phyloP scores from a whole-genome alignment of 1,140 invertebrate species.

The Drosophila littoralis region DNA sequence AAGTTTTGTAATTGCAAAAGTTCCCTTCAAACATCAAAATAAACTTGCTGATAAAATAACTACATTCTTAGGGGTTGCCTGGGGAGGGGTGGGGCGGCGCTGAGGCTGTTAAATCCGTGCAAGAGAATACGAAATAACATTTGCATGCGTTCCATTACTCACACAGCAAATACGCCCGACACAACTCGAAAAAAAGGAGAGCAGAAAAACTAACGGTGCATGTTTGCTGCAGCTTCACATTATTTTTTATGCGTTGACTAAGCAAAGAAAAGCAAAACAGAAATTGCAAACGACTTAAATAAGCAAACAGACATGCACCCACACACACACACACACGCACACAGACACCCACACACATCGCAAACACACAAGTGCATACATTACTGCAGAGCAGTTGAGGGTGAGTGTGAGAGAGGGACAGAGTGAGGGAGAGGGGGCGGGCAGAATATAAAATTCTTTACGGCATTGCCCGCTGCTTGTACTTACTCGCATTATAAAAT shows the following conservation, averaged over 20 bases:
- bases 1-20: conserved; percentile 77
- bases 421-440: background rate
- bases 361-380: conserved; percentile 21
- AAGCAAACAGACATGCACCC: conserved; percentile 62
- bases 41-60: conserved; percentile 52
- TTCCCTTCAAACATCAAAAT: conserved; percentile 56
- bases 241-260: conserved; percentile 78
- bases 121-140: conserved; percentile 40
- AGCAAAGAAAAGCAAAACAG: conserved; percentile 76
- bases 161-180: conserved; percentile 20
- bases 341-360: conserved; percentile 13
- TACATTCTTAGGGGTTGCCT: background rate
- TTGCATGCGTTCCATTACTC: conserved; percentile 43
- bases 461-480: conserved; percentile 24
- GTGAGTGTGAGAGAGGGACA: conserved; percentile 3
- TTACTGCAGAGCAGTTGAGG: conserved; percentile 28
- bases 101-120: conserved; percentile 26
- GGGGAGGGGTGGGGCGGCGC: background rate
- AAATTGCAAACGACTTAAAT: conserved; percentile 81
- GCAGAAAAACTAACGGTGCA: conserved; percentile 20
- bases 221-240: conserved; percentile 59
- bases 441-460: conserved; percentile 52
- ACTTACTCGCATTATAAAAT: conserved; percentile 47
- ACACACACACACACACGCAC: conserved; percentile 19
- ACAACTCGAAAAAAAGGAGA: background rate